phyloP scores from a whole-genome alignment of 2,797 vertebrate genomes.

The Botia kubotai region DNA sequence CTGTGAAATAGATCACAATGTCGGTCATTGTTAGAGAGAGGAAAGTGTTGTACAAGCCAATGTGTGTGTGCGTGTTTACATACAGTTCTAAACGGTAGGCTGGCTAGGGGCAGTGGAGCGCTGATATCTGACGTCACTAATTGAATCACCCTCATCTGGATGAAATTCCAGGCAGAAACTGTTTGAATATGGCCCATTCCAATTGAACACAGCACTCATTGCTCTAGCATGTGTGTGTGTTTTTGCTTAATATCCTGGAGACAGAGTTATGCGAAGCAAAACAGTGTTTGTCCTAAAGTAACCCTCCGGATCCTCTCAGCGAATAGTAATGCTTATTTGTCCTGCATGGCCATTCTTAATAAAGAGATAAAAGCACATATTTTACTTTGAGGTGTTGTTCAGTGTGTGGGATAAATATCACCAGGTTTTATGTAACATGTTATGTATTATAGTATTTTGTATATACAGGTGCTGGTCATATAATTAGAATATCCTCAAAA shows the following conservation, averaged over 20 bases:
- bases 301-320: not conserved
- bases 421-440: too few species aligned
- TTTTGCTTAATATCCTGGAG: conserved; percentile 40
- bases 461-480: too few species aligned
- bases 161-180: conserved; percentile 30
- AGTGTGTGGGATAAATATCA: too few species aligned
- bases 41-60: not conserved
- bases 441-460: too few species aligned
- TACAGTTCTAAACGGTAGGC: conserved; percentile 18
- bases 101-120: not conserved
- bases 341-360: not conserved
- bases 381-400: not conserved
- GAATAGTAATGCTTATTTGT: conserved; percentile 22
- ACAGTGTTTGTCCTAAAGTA: conserved; percentile 29
- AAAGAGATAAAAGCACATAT: not conserved
- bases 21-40: conserved; percentile 19
- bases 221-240: conserved; percentile 36
- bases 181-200: conserved; percentile 32
- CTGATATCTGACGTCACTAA: conserved; percentile 26
- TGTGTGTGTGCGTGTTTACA: conserved; percentile 6
- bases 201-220: conserved; percentile 4
- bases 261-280: conserved; percentile 39
- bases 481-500: too few species aligned
- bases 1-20: conserved; percentile 27
- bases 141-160: conserved; percentile 42